phyloP scores from a whole-genome alignment of 1,140 invertebrate genomes.

The Eriocheir sinensis region DNA sequence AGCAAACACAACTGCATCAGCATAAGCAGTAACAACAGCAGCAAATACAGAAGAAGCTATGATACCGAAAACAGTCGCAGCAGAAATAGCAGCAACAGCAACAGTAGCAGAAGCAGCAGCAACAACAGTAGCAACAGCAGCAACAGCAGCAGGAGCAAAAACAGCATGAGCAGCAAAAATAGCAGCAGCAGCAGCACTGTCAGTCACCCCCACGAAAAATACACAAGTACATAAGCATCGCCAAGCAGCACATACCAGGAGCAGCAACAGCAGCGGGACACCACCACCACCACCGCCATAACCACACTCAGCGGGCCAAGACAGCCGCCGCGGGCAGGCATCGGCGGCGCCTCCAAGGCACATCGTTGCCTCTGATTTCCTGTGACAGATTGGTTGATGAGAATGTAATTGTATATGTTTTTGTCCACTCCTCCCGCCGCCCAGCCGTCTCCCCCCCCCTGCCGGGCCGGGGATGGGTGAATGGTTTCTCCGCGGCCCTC shows the following conservation, averaged over 20 bases:
- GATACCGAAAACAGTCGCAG: too few species aligned
- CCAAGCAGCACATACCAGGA: background rate
- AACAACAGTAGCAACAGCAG: too few species aligned
- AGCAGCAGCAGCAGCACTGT: too few species aligned
- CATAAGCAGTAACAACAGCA: too few species aligned
- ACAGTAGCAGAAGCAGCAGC: too few species aligned
- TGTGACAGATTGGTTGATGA: conserved; percentile 24
- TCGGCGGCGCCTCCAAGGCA: background rate
- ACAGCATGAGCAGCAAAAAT: too few species aligned
- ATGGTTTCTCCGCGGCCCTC: background rate
- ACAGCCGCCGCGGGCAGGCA: background rate
- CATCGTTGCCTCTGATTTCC: background rate
- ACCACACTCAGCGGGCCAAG: background rate
- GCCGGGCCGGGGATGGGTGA: background rate
- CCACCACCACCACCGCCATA: background rate
- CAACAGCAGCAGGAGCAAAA: too few species aligned
- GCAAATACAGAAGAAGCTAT: too few species aligned
- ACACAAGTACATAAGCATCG: too few species aligned
- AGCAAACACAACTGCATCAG: too few species aligned
- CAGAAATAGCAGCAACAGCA: background rate
- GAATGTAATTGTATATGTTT: conserved; percentile 26
- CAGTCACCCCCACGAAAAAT: too few species aligned
- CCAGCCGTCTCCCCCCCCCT: background rate
- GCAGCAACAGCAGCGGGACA: background rate
- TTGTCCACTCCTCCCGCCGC: background rate